These are phyloP conservation scores for Deilephila porcellus DNA, from an alignment of 2,888 invertebrate genomes.

Conservation along the genomic window DNA sequence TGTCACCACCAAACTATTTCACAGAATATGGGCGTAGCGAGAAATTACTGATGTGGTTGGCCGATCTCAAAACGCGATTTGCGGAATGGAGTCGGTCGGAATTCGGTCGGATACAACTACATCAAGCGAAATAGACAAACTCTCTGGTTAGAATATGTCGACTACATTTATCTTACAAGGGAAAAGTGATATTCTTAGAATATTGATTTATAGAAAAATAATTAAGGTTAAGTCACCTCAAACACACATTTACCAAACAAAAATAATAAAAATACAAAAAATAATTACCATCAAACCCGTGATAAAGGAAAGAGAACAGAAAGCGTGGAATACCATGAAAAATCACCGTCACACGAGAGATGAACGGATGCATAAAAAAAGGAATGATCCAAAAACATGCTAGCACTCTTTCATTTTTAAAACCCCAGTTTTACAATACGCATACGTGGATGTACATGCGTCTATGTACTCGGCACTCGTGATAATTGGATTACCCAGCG, in stretches of 20 bases:
- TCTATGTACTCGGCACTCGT: slow-evolving; percentile 54
- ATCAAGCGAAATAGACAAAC: no score
- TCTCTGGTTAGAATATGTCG: no score
- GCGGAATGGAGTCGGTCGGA: neutral
- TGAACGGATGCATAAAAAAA: slow-evolving; percentile 21
- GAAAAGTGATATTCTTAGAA: neutral
- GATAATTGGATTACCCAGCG: slow-evolving; percentile 69
- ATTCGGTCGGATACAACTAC: no score
- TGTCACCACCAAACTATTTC: neutral
- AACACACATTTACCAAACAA: neutral
- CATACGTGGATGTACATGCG: slow-evolving; percentile 40
- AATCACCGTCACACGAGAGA: slow-evolving; percentile 17
- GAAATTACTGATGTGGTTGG: slow-evolving; percentile 3
- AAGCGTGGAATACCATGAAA: slow-evolving; percentile 10
- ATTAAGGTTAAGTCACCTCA: neutral
- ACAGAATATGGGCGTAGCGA: neutral
- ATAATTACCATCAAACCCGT: neutral
- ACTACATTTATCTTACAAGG: neutral
- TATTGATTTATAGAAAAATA: neutral
- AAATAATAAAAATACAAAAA: neutral
- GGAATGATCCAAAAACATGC: slow-evolving; percentile 23
- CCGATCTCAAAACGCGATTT: neutral
- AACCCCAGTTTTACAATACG: slow-evolving; percentile 34
- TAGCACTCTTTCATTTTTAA: slow-evolving; percentile 24
- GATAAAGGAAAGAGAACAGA: neutral